Percentiles rank a stretch among this genome's conserved stretches.
These are phyloP conservation scores for Rhagonycha lutea DNA, from an alignment of 2,888 invertebrate species.

Conservation along the genomic window DNA sequence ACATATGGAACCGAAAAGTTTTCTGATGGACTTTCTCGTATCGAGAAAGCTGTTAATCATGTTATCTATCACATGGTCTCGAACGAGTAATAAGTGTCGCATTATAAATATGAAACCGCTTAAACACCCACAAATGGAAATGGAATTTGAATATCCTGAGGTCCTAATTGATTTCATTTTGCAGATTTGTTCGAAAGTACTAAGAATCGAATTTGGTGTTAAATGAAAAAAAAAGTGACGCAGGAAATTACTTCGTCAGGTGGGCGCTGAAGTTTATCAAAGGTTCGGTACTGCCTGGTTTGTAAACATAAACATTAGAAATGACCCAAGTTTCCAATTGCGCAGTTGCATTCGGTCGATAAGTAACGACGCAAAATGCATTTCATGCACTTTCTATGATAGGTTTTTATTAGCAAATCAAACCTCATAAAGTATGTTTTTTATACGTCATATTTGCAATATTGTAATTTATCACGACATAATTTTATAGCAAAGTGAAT, in stretches of 20 bases:
- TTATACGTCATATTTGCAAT: not conserved
- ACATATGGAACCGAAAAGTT: not conserved
- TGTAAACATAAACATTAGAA: conserved; percentile 27
- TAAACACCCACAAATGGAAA: conserved; percentile 22
- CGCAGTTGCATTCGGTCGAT: conserved; percentile 32
- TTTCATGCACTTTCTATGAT: conserved; percentile 7
- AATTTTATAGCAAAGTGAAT: not conserved
- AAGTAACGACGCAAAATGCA: conserved; percentile 24
- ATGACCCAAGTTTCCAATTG: conserved; percentile 25
- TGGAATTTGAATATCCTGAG: conserved; percentile 10
- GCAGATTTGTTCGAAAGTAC: not conserved
- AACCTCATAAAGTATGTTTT: not conserved
- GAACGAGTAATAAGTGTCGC: conserved; percentile 12
- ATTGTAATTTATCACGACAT: not conserved
- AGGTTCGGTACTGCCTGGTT: conserved; percentile 15
- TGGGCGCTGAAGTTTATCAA: conserved; percentile 13
- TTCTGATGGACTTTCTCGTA: conserved; percentile 4
- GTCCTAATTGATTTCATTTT: not conserved
- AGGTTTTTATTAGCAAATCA: conserved; percentile 1
- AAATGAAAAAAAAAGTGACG: not conserved
- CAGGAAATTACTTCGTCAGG: conserved; percentile 13
- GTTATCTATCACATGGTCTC: conserved; percentile 4
- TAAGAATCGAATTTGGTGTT: not conserved
- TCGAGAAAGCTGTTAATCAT: conserved; percentile 2
- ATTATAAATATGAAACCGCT: conserved; percentile 10